Evolutionary conservation across 2,797 vertebrate species (phyloP).

Genomic region (Chloroceryle inda): DNA sequence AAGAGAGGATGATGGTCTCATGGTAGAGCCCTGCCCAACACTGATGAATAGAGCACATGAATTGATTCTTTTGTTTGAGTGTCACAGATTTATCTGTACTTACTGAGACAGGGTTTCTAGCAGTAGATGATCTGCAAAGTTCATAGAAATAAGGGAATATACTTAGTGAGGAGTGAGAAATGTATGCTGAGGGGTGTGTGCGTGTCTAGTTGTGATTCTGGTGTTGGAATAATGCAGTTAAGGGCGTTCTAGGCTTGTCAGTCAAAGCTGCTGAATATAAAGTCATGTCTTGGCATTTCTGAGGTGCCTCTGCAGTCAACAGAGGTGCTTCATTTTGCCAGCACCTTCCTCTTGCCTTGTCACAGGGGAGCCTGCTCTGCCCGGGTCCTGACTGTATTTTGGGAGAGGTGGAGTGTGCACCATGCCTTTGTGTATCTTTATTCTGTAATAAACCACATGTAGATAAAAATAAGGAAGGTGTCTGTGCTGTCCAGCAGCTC

Average conservation of each 20-base stretch:
- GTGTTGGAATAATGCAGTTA: background rate
- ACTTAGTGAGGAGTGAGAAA: background rate
- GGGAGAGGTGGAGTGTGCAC: background rate
- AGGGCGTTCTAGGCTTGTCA: background rate
- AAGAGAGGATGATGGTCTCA: background rate
- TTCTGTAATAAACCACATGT: background rate
- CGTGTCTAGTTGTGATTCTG: background rate
- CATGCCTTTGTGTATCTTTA: background rate
- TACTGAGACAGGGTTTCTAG: background rate
- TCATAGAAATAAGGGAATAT: background rate
- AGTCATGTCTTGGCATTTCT: background rate
- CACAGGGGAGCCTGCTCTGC: background rate
- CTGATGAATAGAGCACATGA: rapidly evolving
- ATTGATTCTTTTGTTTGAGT: background rate
- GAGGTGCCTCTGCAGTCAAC: background rate
- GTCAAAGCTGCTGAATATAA: background rate
- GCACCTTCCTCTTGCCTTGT: background rate
- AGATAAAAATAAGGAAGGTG: background rate
- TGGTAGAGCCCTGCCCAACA: background rate
- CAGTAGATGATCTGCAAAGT: background rate
- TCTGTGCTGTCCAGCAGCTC: background rate
- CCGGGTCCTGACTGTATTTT: background rate
- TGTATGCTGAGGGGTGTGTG: background rate
- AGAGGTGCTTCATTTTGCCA: background rate
- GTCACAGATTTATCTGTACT: background rate